phyloP scores from a whole-genome alignment of 2,888 invertebrate genomes.

The Patella depressa region DNA sequence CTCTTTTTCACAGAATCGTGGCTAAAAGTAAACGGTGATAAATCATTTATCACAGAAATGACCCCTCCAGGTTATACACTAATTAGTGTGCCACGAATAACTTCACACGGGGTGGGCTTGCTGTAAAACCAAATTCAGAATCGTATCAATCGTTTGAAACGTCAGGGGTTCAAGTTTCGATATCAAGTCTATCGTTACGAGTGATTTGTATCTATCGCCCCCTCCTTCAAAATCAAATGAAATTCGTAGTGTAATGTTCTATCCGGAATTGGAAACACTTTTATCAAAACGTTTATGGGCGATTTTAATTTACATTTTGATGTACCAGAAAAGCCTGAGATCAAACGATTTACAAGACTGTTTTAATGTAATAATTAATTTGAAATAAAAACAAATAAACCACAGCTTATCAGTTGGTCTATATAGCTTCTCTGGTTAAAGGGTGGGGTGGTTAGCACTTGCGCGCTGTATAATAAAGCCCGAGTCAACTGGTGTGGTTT shows the following conservation, averaged over 20 bases:
- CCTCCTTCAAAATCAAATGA: slow-evolving; percentile 3
- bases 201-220: background rate
- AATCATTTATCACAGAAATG: background rate
- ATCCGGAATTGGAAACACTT: background rate
- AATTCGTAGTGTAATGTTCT: background rate
- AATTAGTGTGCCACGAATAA: background rate
- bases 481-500: too few relatives aligned
- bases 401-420: too few relatives aligned
- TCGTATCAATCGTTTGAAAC: background rate
- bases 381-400: too few relatives aligned
- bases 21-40: background rate
- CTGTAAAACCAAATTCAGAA: background rate
- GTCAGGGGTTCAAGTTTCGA: background rate
- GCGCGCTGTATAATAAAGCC: too few relatives aligned
- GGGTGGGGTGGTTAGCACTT: too few relatives aligned
- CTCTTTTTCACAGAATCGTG: slow-evolving; percentile 7
- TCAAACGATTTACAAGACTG: background rate
- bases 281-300: background rate
- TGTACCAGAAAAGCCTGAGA: background rate
- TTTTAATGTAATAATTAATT: too few relatives aligned
- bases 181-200: background rate
- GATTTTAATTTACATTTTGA: slow-evolving; percentile 9
- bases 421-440: too few relatives aligned
- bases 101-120: background rate
- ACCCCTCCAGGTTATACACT: slow-evolving; percentile 11